Evolutionary conservation across 2,888 invertebrate species (phyloP).

Genomic region (Aromia moschata): DNA sequence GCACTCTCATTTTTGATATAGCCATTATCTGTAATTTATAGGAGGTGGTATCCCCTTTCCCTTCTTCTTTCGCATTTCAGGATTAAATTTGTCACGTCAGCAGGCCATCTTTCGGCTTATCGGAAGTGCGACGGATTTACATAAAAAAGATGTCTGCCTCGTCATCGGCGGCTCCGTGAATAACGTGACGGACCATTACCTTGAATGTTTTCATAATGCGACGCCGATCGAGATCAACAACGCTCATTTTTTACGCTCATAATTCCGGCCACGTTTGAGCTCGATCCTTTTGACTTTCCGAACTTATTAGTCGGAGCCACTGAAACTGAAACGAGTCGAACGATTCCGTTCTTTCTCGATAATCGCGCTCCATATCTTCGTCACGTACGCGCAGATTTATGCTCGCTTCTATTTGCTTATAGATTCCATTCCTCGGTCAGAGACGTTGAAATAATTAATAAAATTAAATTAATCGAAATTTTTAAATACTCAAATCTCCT

Average conservation of each 20-base stretch:
- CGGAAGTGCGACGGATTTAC: not conserved
- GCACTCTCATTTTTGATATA: not conserved
- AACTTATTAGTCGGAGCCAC: too few relatives aligned
- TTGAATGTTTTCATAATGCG: constrained; percentile 3
- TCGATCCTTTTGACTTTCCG: not conserved
- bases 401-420: too few relatives aligned
- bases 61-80: not conserved
- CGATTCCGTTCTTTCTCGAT: too few relatives aligned
- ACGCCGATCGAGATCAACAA: constrained; percentile 3
- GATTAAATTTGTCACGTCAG: not conserved
- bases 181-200: constrained; percentile 14
- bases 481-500: too few relatives aligned
- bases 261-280: not conserved
- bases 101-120: not conserved
- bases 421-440: too few relatives aligned
- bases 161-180: not conserved
- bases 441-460: too few relatives aligned
- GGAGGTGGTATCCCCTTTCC: not conserved
- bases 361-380: too few relatives aligned
- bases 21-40: not conserved
- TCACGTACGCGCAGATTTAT: too few relatives aligned
- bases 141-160: constrained; percentile 1
- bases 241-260: constrained; percentile 2
- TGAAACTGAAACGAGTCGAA: too few relatives aligned
- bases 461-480: too few relatives aligned